Evolutionary conservation across 2,888 invertebrate species (phyloP).

Genomic region (Drosophila eohydei): DNA sequence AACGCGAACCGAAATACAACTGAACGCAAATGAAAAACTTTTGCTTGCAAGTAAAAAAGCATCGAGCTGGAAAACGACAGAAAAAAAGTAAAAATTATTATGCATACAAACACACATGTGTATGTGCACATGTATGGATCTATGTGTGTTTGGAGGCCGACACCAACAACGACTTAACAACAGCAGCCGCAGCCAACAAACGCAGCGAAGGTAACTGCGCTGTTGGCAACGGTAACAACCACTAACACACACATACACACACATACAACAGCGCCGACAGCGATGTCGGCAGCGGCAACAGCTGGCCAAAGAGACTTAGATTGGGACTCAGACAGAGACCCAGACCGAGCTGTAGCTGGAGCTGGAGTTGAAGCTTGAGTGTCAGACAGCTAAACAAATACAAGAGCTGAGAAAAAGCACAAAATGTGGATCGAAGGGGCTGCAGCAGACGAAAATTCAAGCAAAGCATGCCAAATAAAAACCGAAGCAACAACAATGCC

Average conservation of each 20-base stretch:
- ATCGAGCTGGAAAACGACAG: conserved; percentile 76
- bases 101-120: conserved; percentile 61
- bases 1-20: conserved; percentile 83
- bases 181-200: conserved; percentile 35
- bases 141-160: conserved; percentile 74
- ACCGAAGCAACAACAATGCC: conserved; percentile 46
- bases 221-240: conserved; percentile 54
- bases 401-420: conserved; percentile 17
- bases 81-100: conserved; percentile 77
- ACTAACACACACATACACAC: conserved; percentile 24
- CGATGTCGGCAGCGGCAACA: conserved; percentile 43
- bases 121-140: conserved; percentile 14
- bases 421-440: conserved; percentile 28
- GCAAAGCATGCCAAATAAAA: conserved; percentile 51
- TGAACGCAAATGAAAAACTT: conserved; percentile 84
- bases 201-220: conserved; percentile 54
- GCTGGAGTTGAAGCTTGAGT: conserved; percentile 23
- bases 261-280: background rate
- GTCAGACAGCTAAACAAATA: conserved; percentile 36
- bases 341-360: conserved; percentile 14
- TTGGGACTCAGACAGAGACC: conserved; percentile 18
- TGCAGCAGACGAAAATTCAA: conserved; percentile 23
- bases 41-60: conserved; percentile 82
- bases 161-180: conserved; percentile 44
- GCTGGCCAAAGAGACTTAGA: conserved; percentile 54